A percentile compares a stretch with the other conserved stretches of the same genome.
Conservation (phyloP, 1,140 invertebrate genomes). For the Gryllus bimaculatus region DNA sequence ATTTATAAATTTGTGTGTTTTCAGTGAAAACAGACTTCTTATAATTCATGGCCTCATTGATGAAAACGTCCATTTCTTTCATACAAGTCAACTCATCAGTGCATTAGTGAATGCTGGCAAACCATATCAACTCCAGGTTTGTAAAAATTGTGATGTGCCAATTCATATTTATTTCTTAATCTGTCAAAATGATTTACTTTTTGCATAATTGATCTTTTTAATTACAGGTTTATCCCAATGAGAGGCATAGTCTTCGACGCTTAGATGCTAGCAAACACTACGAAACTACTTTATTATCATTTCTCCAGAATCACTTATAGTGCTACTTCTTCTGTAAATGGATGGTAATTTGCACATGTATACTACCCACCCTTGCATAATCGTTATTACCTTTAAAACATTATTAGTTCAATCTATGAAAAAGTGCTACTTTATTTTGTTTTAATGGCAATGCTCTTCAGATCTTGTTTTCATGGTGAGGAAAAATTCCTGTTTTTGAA, state of each 20-base stretch:
- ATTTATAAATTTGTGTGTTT: slow-evolving; percentile 25
- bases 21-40: slow-evolving; percentile 82
- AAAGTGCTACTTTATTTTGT: not conserved
- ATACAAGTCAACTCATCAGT: slow-evolving; percentile 85
- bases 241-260: slow-evolving; percentile 85
- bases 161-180: not conserved
- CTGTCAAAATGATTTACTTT: slow-evolving; percentile 15
- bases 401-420: not conserved
- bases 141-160: not conserved
- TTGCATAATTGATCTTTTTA: too few relatives aligned
- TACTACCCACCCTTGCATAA: not conserved
- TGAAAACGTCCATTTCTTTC: slow-evolving; percentile 99
- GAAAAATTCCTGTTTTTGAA: not conserved
- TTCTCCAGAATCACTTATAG: slow-evolving; percentile 81
- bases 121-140: slow-evolving; percentile 74
- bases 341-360: not conserved
- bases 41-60: slow-evolving; percentile 97
- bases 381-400: not conserved
- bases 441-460: not conserved
- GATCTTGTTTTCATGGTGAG: not conserved
- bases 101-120: slow-evolving; percentile 86
- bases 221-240: slow-evolving; percentile 77
- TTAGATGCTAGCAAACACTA: slow-evolving; percentile 93
- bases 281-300: slow-evolving; percentile 84
- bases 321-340: not conserved